Conservation (phyloP, 2,797 vertebrate genomes). For the Menidia menidia region DNA sequence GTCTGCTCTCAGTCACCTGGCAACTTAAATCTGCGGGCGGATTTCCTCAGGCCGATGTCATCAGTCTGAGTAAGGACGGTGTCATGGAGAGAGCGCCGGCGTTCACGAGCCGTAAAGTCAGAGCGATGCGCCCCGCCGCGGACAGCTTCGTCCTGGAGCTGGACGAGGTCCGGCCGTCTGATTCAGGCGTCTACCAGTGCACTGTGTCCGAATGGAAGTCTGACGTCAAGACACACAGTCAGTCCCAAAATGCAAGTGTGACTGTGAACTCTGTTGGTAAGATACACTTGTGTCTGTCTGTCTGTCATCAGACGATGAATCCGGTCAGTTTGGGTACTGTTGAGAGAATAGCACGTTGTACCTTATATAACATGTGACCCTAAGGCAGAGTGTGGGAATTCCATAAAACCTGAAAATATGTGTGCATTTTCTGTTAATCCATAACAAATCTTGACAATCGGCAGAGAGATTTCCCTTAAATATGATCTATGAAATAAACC, state of each 20-base stretch:
- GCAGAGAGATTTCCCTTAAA: neutral
- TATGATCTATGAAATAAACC: neutral
- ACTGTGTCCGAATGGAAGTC: constrained; percentile 82
- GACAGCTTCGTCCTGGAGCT: constrained; percentile 75
- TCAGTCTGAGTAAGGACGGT: constrained; percentile 76
- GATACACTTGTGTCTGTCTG: constrained; percentile 3
- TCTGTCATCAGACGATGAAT: neutral
- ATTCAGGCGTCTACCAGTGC: constrained; percentile 85
- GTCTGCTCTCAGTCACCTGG: constrained; percentile 85
- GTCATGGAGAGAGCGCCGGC: constrained; percentile 39
- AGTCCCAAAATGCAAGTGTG: constrained; percentile 52
- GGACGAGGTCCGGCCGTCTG: constrained; percentile 59
- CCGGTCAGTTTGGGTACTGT: too few relatives aligned
- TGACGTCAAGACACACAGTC: constrained; percentile 59
- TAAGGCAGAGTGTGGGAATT: fast-evolving
- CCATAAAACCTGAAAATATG: neutral
- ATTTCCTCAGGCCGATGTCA: constrained; percentile 52
- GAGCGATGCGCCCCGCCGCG: constrained; percentile 41
- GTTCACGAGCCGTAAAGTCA: constrained; percentile 52
- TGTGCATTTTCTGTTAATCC: neutral
- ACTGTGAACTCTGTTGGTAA: constrained; percentile 68
- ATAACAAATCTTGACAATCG: neutral
- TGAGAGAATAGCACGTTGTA: neutral
- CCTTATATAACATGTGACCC: fast-evolving
- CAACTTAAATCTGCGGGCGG: constrained; percentile 57